Evolutionary conservation across 2,797 vertebrate genomes (phyloP), one percentile per base, ranked within the genome.

Genomic region (Emys orbicularis): DNA sequence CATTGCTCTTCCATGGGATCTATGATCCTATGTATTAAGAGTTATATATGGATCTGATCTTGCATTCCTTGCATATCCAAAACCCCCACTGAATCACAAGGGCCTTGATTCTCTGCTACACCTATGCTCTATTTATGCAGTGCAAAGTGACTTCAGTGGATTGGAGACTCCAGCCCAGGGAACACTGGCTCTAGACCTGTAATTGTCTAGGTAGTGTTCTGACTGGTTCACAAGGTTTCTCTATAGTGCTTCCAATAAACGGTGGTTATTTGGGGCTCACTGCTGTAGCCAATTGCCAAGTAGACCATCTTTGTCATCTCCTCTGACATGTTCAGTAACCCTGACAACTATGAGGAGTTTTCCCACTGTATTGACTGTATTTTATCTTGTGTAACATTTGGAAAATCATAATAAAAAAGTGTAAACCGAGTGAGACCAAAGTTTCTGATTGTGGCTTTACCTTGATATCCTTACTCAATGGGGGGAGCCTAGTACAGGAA

Each of bases 191-290:
- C 65, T 65, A 37, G 19, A 68, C n/a, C 8, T 21, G 9, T 68
- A 68, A 23, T 37, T 21, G n/a, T 37, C 37, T 23, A 37, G 19
- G 65, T 68, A 37, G 18, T 23, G n/a, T 65, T 65, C 34, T 65
- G 34, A 13, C 8, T 47, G 25, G 41, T 6, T 91, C 7, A 31
- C 23, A 21, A 87, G 6, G 53, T 61, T 76, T 90, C 25, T 21
- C 4, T 83, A 34, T 3, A 34, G 4, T 57, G 83, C 3, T 6
- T 81, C 23, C 29, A 11, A 41, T 61, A 57, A 13, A 18, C 13
- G 12, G 11, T 9, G 25, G 3, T 27, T 82, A 91, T 92, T 37
- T 37, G 72, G 47, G 83, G 86, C n/a, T 81, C 90, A 92, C 68
- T 13, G 57, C 29, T 34, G 6, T 10, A n/a, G 6, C 57, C 44